phyloP scores from a whole-genome alignment of 2,888 invertebrate genomes.

The Amphipoea lucens region DNA sequence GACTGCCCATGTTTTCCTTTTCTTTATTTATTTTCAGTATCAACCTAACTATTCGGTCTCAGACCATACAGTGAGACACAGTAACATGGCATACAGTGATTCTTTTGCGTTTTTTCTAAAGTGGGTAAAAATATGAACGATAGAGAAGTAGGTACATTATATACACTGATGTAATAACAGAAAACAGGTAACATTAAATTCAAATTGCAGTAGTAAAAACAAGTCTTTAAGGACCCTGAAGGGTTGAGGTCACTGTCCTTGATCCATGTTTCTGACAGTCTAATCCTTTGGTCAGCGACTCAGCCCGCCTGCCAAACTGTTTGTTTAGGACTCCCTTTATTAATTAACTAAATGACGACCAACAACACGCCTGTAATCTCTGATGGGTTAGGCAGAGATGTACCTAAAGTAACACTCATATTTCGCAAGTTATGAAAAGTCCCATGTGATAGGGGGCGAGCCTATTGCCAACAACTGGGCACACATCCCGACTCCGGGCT shows the following conservation, averaged over 20 bases:
- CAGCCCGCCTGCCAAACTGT: constrained; percentile 41
- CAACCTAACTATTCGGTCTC: neutral
- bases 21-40: too few relatives aligned
- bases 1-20: too few relatives aligned
- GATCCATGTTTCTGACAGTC: constrained; percentile 49
- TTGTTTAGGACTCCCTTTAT: constrained; percentile 62
- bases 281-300: constrained; percentile 56
- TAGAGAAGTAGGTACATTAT: neutral
- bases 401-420: too few relatives aligned
- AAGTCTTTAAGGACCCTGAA: constrained; percentile 45
- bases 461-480: too few relatives aligned
- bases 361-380: too few relatives aligned
- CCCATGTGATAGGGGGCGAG: too few relatives aligned
- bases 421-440: too few relatives aligned
- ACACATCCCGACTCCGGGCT: too few relatives aligned
- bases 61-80: neutral
- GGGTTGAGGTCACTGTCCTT: constrained; percentile 58
- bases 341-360: constrained; percentile 64
- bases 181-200: constrained; percentile 11
- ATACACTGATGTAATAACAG: neutral
- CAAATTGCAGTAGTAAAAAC: constrained; percentile 37
- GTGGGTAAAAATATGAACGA: neutral
- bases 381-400: too few relatives aligned
- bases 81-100: neutral
- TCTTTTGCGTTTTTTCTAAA: neutral